Evolutionary conservation across 2,888 invertebrate genomes (phyloP).

Genomic region (Nebria salina): DNA sequence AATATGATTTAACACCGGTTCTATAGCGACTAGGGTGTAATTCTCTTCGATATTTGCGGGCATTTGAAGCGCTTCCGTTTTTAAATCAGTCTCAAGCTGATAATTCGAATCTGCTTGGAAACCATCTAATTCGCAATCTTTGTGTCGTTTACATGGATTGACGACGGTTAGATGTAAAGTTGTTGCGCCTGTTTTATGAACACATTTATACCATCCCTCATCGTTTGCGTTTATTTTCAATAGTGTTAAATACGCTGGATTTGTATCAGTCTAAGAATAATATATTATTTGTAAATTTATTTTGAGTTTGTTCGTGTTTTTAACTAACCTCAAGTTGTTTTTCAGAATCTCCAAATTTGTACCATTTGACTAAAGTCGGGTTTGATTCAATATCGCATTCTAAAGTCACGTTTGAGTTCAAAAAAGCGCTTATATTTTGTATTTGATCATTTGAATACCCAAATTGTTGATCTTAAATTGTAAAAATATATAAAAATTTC

Average conservation of each 20-base stretch:
- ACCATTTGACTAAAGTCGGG: not conserved
- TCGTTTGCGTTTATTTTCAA: not conserved
- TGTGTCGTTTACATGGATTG: not conserved
- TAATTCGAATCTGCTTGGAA: conserved; percentile 5
- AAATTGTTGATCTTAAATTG: conserved; percentile 14
- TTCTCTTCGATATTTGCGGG: not conserved
- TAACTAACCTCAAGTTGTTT: conserved; percentile 6
- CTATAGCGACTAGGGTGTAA: not conserved
- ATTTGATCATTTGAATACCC: not conserved
- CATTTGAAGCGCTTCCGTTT: not conserved
- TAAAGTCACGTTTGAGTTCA: conserved; percentile 6
- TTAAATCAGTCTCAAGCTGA: not conserved
- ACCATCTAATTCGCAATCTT: not conserved
- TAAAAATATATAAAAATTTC: not conserved
- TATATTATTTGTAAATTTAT: not conserved
- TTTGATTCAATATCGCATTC: not conserved
- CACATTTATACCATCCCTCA: conserved; percentile 13
- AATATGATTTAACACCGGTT: not conserved
- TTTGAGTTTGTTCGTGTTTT: not conserved
- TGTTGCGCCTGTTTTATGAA: not conserved
- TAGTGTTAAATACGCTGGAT: not conserved
- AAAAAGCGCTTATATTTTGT: not conserved
- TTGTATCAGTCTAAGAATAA: conserved; percentile 8
- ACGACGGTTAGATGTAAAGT: not conserved
- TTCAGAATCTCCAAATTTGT: not conserved